Percentiles rank a stretch among this genome's conserved stretches.
Conservation (phyloP, 2,113 vertebrate species). For the Chinchilla lanigera region DNA sequence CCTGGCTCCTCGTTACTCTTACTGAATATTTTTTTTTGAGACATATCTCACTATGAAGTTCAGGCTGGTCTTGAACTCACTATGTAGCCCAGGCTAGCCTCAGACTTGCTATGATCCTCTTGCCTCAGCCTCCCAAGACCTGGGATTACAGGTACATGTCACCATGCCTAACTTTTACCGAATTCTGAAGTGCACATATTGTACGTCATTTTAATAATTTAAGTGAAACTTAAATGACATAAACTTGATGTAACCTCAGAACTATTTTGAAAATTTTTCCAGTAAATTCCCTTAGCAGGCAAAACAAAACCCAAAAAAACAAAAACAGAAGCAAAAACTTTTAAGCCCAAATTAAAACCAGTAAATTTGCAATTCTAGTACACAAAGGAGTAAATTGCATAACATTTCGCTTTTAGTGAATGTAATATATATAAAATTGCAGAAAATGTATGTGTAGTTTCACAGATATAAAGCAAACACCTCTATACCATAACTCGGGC, state of each 20-base stretch:
- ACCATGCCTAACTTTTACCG: background rate
- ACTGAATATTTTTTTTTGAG: background rate
- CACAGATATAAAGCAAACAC: background rate
- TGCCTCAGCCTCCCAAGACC: background rate
- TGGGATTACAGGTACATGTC: background rate
- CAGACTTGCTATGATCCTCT: background rate
- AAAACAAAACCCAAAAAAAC: background rate
- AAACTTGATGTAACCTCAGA: conserved; percentile 5
- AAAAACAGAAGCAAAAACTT: background rate
- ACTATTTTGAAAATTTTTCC: conserved; percentile 44
- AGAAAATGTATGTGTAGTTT: background rate
- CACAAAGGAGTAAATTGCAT: background rate
- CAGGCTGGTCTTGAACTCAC: background rate
- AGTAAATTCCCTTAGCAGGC: background rate
- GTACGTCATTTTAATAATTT: conserved; percentile 2
- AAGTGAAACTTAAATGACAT: conserved; percentile 28
- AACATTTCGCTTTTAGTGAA: background rate
- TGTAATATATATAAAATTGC: background rate
- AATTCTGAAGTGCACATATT: conserved; percentile 38
- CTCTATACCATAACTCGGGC: background rate
- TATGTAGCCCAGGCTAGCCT: background rate
- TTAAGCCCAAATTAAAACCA: conserved; percentile 10
- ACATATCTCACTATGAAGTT: background rate
- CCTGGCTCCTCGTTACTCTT: too few species aligned
- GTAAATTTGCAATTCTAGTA: conserved; percentile 17